phyloP scores from a whole-genome alignment of 1,140 invertebrate genomes.

The Cheumatopsyche charites region DNA sequence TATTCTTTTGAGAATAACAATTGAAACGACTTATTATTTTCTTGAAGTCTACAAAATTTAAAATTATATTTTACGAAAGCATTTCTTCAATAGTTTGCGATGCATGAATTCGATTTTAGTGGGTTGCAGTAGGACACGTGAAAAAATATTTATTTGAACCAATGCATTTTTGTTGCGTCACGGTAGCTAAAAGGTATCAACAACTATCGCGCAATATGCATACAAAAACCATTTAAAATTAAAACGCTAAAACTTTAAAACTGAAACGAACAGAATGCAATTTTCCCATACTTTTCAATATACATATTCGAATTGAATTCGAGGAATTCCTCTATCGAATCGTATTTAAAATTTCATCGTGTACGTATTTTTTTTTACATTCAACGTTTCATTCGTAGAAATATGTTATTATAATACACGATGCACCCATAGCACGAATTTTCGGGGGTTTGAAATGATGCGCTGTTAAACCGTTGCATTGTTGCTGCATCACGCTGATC shows the following conservation, averaged over 20 bases:
- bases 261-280: no score
- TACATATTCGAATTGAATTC: background rate
- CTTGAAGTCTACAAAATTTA: no score
- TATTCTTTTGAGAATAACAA: no score
- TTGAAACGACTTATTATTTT: no score
- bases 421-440: constrained; percentile 6
- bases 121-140: constrained; percentile 36
- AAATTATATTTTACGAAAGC: no score
- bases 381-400: constrained; percentile 1
- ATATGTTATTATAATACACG: constrained; percentile 1
- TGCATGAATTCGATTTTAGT: background rate
- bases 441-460: constrained; percentile 11
- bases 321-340: no score
- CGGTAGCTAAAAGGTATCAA: constrained; percentile 25
- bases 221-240: no score
- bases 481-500: constrained; percentile 49
- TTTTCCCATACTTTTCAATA: background rate
- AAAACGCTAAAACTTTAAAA: no score
- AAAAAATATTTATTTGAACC: constrained; percentile 44
- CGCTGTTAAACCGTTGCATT: constrained; percentile 38
- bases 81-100: background rate
- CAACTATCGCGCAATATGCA: constrained; percentile 2
- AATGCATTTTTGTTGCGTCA: constrained; percentile 47
- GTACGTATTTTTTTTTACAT: background rate
- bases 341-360: no score